Percentiles rank a stretch among this genome's conserved stretches.
Conservation (phyloP, 1,140 invertebrate species). For the Tetramorium alpestre region DNA sequence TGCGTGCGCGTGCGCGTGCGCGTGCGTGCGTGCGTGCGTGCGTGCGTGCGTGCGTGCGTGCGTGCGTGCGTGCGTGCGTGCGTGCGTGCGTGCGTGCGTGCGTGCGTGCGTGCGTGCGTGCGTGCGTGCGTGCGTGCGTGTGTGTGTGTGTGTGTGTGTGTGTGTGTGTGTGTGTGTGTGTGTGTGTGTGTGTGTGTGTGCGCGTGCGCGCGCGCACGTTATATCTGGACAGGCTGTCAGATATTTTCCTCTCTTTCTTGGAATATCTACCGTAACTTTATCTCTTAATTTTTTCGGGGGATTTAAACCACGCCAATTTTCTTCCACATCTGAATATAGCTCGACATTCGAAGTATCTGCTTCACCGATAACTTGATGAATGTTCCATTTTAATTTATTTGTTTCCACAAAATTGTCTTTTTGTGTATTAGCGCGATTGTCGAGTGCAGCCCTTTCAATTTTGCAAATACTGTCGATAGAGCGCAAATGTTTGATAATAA, state of each 20-base stretch:
- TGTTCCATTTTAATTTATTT: background rate
- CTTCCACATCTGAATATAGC: background rate
- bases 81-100: too few relatives aligned
- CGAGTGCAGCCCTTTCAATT: background rate
- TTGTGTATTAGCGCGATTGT: background rate
- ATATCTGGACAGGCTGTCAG: background rate
- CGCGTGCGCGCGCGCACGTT: background rate
- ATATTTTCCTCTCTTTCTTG: background rate
- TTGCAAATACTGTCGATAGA: background rate
- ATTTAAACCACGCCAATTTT: conserved; percentile 17
- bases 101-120: too few relatives aligned
- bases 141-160: too few relatives aligned
- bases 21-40: too few relatives aligned
- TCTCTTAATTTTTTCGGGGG: background rate
- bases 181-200: too few relatives aligned
- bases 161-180: too few relatives aligned
- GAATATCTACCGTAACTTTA: background rate
- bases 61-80: too few relatives aligned
- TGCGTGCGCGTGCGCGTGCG: too few relatives aligned
- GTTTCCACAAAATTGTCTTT: background rate
- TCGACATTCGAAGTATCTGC: background rate
- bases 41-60: too few relatives aligned
- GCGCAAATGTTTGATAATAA: conserved; percentile 1
- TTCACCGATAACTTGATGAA: background rate
- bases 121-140: too few relatives aligned